Conservation (phyloP, 2,797 vertebrate species). For the Dryobates pubescens region DNA sequence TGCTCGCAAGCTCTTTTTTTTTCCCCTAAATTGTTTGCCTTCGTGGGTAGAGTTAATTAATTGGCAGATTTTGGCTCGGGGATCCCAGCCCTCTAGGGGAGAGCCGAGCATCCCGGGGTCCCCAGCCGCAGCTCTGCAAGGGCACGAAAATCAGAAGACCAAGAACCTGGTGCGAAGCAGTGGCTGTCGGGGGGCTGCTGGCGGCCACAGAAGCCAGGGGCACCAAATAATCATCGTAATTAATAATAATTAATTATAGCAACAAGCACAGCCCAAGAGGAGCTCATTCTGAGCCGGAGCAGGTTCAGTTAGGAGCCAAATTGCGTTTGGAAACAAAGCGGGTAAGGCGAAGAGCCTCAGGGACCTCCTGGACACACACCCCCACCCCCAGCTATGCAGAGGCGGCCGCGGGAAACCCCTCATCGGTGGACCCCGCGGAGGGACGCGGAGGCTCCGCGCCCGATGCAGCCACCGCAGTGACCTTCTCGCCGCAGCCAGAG, state of each 20-base stretch:
- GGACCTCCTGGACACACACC: no score
- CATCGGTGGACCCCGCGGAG: neutral
- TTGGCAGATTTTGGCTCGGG: neutral
- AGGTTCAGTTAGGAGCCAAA: neutral
- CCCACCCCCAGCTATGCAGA: no score
- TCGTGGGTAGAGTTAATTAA: slow-evolving; percentile 58
- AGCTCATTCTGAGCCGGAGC: neutral
- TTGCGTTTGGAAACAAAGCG: fast-evolving
- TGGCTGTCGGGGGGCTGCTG: neutral
- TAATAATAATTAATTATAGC: neutral
- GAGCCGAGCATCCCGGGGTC: neutral
- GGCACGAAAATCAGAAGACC: neutral
- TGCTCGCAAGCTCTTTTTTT: neutral
- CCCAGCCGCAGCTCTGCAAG: neutral
- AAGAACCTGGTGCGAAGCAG: neutral
- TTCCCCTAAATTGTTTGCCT: neutral
- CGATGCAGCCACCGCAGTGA: neutral
- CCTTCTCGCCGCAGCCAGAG: neutral
- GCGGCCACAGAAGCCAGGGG: neutral
- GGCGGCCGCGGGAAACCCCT: neutral
- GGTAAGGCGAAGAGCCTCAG: neutral
- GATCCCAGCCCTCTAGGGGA: neutral
- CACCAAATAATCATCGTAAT: neutral
- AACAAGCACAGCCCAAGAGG: no score
- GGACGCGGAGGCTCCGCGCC: neutral